phyloP scores from a whole-genome alignment of 2,797 vertebrate genomes.

The Sebastes steindachneri region DNA sequence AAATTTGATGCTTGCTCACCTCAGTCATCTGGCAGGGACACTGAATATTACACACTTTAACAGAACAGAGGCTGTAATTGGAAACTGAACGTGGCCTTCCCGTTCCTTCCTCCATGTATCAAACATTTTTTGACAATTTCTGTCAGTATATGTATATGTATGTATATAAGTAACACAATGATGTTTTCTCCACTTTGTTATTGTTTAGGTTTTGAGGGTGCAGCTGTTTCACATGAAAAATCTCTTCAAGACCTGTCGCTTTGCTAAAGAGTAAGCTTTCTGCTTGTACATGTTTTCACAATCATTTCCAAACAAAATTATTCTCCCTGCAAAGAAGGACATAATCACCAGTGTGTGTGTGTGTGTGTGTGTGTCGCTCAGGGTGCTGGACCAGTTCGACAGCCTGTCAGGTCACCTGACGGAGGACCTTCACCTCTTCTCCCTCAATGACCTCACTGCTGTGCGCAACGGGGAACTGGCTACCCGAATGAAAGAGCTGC shows the following conservation, averaged over 20 bases:
- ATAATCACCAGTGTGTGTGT: not conserved
- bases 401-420: constrained; percentile 91
- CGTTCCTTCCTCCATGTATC: not conserved
- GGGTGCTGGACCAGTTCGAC: constrained; percentile 92
- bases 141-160: not conserved
- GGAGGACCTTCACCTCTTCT: constrained; percentile 96
- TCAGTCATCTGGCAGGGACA: not conserved
- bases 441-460: constrained; percentile 88
- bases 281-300: not conserved
- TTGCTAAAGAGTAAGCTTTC: constrained; percentile 91
- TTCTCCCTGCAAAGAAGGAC: not conserved
- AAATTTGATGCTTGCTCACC: not conserved
- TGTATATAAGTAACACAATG: not conserved
- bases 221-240: constrained; percentile 98
- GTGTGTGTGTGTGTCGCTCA: constrained; percentile 48
- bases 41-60: not conserved
- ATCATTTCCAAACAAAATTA: not conserved
- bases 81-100: not conserved
- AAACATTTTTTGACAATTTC: no score
- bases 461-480: constrained; percentile 90
- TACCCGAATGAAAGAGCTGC: constrained; percentile 88
- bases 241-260: constrained; percentile 94
- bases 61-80: not conserved
- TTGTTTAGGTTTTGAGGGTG: constrained; percentile 88
- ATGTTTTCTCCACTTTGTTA: not conserved